Percentiles rank a stretch among this genome's conserved stretches.
Conservation (phyloP, 53 echinoderm and acorn worm species). For the Apostichopus leukothele region DNA sequence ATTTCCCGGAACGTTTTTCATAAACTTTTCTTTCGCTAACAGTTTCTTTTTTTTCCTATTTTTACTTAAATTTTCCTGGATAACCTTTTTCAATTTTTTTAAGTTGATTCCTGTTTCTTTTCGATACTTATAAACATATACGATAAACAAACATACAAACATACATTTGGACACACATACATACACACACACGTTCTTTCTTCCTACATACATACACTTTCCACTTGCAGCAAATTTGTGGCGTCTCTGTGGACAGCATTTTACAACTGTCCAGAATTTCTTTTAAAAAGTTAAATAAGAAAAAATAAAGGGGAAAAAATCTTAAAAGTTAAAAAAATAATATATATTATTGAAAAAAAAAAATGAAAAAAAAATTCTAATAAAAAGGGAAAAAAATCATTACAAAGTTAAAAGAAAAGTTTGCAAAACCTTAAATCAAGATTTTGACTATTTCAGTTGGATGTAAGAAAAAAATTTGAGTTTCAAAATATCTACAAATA, state of each 20-base stretch:
- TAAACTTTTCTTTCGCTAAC: constrained; percentile 20
- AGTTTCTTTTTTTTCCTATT: constrained; percentile 20
- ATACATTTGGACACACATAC: constrained; percentile 11
- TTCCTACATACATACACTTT: constrained; percentile 18
- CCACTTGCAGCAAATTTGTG: constrained; percentile 51
- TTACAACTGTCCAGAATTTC: constrained; percentile 3
- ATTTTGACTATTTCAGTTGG: not conserved
- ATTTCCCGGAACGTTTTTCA: constrained; percentile 26
- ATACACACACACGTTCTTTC: not conserved
- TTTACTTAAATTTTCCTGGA: not conserved
- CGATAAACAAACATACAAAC: constrained; percentile 25
- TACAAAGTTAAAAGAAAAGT: not conserved
- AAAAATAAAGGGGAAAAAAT: not conserved
- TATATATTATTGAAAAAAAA: not conserved
- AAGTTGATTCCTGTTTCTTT: not conserved
- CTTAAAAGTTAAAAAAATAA: not conserved
- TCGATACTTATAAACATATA: constrained; percentile 22
- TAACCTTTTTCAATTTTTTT: constrained; percentile 11
- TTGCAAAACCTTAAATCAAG: not conserved
- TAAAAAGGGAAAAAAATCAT: not conserved
- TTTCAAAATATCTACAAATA: not conserved
- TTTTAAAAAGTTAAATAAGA: constrained; percentile 12
- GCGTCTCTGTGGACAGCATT: constrained; percentile 43
- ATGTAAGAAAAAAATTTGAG: not conserved
- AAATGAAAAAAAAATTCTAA: not conserved